These are phyloP conservation scores for Prolemur simus DNA, from an alignment of 2,113 vertebrate species.

Conservation along the genomic window DNA sequence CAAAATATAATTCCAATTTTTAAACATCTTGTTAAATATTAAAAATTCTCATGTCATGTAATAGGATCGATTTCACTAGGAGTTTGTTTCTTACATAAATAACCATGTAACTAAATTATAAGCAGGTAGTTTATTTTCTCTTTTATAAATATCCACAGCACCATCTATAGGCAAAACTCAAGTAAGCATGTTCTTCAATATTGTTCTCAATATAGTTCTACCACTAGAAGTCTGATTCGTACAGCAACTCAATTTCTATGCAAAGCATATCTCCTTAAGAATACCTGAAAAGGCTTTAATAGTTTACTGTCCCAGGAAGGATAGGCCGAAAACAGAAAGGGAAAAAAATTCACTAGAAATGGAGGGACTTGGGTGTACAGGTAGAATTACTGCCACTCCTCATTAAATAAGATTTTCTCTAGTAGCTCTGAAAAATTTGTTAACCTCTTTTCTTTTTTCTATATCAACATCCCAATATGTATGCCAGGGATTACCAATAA, in stretches of 20 bases:
- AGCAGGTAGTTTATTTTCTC: conserved; percentile 43
- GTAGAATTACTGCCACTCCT: neutral
- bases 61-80: neutral
- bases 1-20: conserved; percentile 10
- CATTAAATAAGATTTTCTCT: neutral
- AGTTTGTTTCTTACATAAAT: conserved; percentile 5
- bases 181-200: conserved; percentile 34
- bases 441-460: neutral
- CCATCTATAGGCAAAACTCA: conserved; percentile 73
- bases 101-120: conserved; percentile 31
- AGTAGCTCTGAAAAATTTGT: neutral
- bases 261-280: neutral
- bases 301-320: neutral
- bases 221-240: neutral
- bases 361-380: neutral
- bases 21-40: conserved; percentile 24
- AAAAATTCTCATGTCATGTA: neutral
- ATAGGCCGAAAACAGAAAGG: neutral
- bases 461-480: neutral
- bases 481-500: neutral
- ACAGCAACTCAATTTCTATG: neutral
- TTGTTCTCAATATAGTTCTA: neutral
- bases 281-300: neutral
- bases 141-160: conserved; percentile 73
- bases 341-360: conserved; percentile 25